Base-by-base conservation (phyloP, 2,113 vertebrate genomes). In the Syrmaticus mikado region DNA sequence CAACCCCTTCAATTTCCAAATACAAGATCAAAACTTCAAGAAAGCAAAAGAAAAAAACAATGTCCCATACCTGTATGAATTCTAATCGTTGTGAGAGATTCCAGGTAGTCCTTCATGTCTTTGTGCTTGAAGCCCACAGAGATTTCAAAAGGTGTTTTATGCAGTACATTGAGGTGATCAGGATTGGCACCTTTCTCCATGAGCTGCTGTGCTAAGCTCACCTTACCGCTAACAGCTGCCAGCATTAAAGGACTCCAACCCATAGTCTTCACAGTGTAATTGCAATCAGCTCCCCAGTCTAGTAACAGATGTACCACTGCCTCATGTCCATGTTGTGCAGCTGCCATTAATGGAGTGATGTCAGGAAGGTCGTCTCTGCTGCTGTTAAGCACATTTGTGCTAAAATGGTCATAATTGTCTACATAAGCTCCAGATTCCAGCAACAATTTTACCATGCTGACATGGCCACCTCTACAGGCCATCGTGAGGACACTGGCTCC, bases 191-290 rank as follows among this genome's bases (percentile, higher is more conserved):
- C 99, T 1, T 98, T 98, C 95, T 99, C 99, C 68, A 99, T 96
- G 82, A 99, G 98, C 97, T 99, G 99, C 96, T 99, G 99, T 40
- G 98, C 98, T 92, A 99, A 94, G 41, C 97, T 97, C 52, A 98
- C 98, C 95, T 98, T 98, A 27, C 99, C 99, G 4, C 97, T 97
- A 34, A 98, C 97, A 0, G 99, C 98, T 1, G 99, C 98, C 83
- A 99, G 95, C 99, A 99, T 99, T 70, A 99, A 97, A 1, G 99
- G 98, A 72, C 98, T 99, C 99, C 99, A 99, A 79, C 98, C 99
- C 22, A 98, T 98, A 0, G 98, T 98, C 95, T 97, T 98, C 86
- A 98, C 97, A 13, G 90, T 83, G 11, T 97, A 98, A 97, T 98
- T 99, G 68, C 98, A 98, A 30, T 99, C 98, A 0, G 98, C 98